These are phyloP conservation scores for Watsonalla binaria DNA, from an alignment of 2,888 invertebrate genomes.

Conservation along the genomic window DNA sequence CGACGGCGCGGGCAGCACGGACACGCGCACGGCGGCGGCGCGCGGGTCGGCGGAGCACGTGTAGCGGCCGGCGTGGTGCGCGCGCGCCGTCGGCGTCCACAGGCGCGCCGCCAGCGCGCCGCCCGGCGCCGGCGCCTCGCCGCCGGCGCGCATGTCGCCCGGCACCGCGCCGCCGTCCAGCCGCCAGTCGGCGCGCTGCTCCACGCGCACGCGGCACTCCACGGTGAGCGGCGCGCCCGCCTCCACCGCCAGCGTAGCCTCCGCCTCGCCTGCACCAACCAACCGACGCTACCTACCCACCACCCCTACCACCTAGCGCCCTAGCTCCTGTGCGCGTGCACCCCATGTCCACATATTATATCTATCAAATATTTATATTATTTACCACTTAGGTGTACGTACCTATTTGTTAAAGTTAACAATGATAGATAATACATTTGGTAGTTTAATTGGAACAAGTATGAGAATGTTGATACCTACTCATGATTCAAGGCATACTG, in stretches of 20 bases:
- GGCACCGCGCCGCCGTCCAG: constrained; percentile 45
- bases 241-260: constrained; percentile 39
- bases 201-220: constrained; percentile 58
- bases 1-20: constrained; percentile 17
- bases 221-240: constrained; percentile 56
- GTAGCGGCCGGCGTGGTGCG: constrained; percentile 51
- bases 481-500: too few species aligned
- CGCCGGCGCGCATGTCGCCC: constrained; percentile 41
- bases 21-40: constrained; percentile 41
- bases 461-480: too few species aligned
- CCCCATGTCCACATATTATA: too few species aligned
- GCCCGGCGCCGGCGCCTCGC: constrained; percentile 32
- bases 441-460: too few species aligned
- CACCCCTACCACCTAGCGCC: not conserved
- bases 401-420: too few species aligned
- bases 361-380: too few species aligned
- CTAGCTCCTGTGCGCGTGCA: too few species aligned
- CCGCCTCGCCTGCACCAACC: constrained; percentile 24
- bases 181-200: constrained; percentile 44
- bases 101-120: constrained; percentile 43
- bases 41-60: constrained; percentile 42
- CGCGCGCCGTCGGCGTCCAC: constrained; percentile 37
- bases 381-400: too few species aligned
- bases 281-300: constrained; percentile 1
- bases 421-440: too few species aligned